A percentile compares a stretch with the other conserved stretches of the same genome.
These are phyloP conservation scores for Bucco capensis DNA, from an alignment of 2,113 vertebrate genomes.

Conservation along the genomic window DNA sequence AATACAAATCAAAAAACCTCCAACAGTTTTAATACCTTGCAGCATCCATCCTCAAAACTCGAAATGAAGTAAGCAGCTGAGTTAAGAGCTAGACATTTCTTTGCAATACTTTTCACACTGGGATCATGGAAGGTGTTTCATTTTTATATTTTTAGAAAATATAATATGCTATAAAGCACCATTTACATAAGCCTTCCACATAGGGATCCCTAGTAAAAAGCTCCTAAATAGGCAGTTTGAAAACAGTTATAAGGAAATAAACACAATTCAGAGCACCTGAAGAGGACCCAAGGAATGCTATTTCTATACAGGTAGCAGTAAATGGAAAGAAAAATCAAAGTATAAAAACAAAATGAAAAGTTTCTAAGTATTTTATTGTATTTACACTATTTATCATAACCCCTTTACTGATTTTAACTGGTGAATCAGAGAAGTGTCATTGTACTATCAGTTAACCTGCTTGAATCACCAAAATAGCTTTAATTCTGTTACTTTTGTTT, in stretches of 20 bases:
- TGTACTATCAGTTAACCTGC: not conserved
- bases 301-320: not conserved
- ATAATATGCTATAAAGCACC: not conserved
- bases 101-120: not conserved
- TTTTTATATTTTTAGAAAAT: not conserved
- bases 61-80: not conserved
- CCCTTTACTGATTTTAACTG: not conserved
- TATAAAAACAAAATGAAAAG: not conserved
- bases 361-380: not conserved
- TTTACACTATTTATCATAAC: not conserved
- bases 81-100: not conserved
- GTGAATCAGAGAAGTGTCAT: not conserved
- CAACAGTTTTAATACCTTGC: not conserved
- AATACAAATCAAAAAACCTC: not conserved
- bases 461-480: not conserved
- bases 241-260: not conserved
- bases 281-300: not conserved
- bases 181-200: not conserved
- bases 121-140: not conserved
- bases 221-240: not conserved
- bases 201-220: not conserved
- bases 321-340: not conserved
- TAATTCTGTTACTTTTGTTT: not conserved
- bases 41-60: not conserved
- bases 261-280: not conserved